phyloP scores from a whole-genome alignment of 2,113 vertebrate species.

The Cranoglanis bouderius region DNA sequence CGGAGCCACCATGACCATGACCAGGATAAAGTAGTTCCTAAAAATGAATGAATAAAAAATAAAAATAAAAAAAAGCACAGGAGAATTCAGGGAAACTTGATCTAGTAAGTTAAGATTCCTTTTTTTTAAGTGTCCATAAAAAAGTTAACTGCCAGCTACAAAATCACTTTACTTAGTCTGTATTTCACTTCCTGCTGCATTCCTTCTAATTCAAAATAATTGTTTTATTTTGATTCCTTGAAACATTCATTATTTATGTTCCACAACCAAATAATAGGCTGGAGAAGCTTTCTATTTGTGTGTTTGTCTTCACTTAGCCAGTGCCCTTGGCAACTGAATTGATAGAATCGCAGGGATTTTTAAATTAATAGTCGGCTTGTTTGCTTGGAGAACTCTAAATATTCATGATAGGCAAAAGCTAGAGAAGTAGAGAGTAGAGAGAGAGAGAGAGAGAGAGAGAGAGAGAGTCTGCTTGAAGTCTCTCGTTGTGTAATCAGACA shows the following conservation, averaged over 20 bases:
- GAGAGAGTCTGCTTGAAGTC: not conserved
- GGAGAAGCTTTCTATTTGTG: conserved; percentile 20
- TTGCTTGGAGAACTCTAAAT: conserved; percentile 42
- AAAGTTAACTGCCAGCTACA: not conserved
- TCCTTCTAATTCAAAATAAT: not conserved
- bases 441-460: conserved; percentile 24
- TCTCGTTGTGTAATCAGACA: conserved; percentile 11
- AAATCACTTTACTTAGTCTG: not conserved
- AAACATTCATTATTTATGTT: conserved; percentile 42
- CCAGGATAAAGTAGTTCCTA: not conserved
- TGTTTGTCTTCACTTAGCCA: conserved; percentile 49
- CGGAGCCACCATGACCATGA: not conserved
- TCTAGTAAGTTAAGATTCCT: not conserved
- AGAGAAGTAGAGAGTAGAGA: conserved; percentile 17
- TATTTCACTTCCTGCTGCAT: not conserved
- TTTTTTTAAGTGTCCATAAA: not conserved
- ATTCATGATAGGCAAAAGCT: conserved; percentile 40
- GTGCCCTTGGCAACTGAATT: conserved; percentile 50
- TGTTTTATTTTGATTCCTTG: conserved; percentile 30
- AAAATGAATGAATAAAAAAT: not conserved
- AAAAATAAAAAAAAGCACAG: not conserved
- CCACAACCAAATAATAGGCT: not conserved
- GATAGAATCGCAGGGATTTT: conserved; percentile 42
- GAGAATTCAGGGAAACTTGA: not conserved
- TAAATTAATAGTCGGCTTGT: conserved; percentile 49